Conservation (phyloP, 2,797 vertebrate species). For the Sebastes steindachneri region DNA sequence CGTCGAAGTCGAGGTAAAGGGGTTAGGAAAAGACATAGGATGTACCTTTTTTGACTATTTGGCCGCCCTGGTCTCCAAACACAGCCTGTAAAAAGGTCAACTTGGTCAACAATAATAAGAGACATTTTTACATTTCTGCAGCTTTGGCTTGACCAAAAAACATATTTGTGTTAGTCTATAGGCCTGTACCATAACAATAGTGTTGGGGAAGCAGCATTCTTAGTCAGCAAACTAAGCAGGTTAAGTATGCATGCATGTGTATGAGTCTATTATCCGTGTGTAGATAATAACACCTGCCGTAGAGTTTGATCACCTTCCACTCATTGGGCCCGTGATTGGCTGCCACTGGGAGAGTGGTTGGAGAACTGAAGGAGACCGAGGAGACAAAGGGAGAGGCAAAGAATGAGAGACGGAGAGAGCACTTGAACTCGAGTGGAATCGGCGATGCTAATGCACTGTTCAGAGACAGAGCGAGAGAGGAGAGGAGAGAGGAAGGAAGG, state of each 20-base stretch:
- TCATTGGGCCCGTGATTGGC: constrained; percentile 28
- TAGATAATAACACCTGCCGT: not conserved
- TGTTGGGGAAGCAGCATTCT: not conserved
- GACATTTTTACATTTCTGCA: not conserved
- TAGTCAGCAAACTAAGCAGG: not conserved
- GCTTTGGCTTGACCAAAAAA: not conserved
- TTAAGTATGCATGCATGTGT: not conserved
- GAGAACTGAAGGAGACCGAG: constrained; percentile 8
- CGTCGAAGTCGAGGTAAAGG: not conserved
- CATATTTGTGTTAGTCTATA: not conserved
- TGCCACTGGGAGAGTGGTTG: not conserved
- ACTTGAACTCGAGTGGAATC: constrained; percentile 60
- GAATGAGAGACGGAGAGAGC: constrained; percentile 18
- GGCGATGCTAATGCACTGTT: constrained; percentile 50
- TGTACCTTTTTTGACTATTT: not conserved
- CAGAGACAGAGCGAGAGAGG: not conserved
- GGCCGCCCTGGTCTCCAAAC: not conserved
- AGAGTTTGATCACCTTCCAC: constrained; percentile 42
- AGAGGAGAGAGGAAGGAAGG: not conserved
- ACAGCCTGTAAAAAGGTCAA: not conserved
- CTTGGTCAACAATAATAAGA: not conserved
- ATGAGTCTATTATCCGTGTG: not conserved
- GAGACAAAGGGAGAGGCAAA: not conserved
- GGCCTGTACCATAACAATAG: not conserved
- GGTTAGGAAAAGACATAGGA: not conserved